Evolutionary conservation across 2,888 invertebrate genomes (phyloP).

Genomic region (Julus scanicus): DNA sequence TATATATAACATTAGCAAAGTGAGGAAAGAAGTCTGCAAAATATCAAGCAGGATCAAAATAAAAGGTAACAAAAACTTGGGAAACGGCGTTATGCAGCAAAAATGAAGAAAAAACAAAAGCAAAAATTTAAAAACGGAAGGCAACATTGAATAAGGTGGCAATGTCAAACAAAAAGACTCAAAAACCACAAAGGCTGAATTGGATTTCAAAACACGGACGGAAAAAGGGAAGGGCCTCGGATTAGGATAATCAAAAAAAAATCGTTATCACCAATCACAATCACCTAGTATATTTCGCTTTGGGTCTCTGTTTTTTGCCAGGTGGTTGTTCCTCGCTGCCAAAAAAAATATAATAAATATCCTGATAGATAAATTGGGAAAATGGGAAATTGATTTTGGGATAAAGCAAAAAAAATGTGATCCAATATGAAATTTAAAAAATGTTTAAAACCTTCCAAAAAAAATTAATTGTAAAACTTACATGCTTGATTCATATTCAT

Average conservation of each 20-base stretch:
- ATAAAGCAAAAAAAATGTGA: background rate
- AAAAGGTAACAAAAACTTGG: background rate
- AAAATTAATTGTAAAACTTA: slow-evolving; percentile 70
- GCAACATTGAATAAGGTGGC: background rate
- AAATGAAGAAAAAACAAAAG: background rate
- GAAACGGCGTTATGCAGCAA: background rate
- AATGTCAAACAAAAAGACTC: background rate
- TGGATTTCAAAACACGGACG: background rate
- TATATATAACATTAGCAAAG: background rate
- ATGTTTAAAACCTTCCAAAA: background rate
- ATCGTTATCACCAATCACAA: slow-evolving; percentile 43
- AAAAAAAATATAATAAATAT: slow-evolving; percentile 53
- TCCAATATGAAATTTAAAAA: slow-evolving; percentile 1
- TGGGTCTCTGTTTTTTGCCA: slow-evolving; percentile 34
- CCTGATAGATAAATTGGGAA: background rate
- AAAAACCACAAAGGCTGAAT: background rate
- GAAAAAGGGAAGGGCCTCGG: background rate
- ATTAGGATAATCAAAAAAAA: slow-evolving; percentile 45
- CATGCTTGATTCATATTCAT: slow-evolving; percentile 84
- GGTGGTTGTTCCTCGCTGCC: slow-evolving; percentile 48
- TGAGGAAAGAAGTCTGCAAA: background rate
- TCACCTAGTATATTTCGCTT: slow-evolving; percentile 51
- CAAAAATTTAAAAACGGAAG: background rate
- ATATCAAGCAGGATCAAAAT: background rate
- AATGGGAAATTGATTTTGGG: background rate